phyloP scores from a whole-genome alignment of 2,797 vertebrate species.

The Philypnodon macrostomus region DNA sequence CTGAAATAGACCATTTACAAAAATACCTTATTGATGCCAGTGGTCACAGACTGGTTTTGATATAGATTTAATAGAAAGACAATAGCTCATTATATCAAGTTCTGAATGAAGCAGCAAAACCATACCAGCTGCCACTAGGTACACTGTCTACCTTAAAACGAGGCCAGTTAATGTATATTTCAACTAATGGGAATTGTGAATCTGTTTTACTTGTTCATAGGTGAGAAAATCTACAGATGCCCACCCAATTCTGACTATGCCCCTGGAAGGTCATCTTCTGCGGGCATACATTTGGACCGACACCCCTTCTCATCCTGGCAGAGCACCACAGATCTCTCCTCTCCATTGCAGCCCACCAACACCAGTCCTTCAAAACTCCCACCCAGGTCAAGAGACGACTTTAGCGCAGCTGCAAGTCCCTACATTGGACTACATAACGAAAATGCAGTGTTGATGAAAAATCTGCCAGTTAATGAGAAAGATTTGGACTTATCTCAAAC shows the following conservation, averaged over 20 bases:
- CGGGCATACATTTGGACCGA: slow-evolving; percentile 89
- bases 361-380: slow-evolving; percentile 66
- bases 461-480: slow-evolving; percentile 64
- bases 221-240: slow-evolving; percentile 94
- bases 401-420: slow-evolving; percentile 75
- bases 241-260: slow-evolving; percentile 85
- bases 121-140: too few species aligned
- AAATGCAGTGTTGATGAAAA: slow-evolving; percentile 35
- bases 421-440: slow-evolving; percentile 80
- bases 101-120: too few species aligned
- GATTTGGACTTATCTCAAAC: slow-evolving; percentile 67
- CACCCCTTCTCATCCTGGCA: slow-evolving; percentile 85
- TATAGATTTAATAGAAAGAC: too few species aligned
- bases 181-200: slow-evolving; percentile 45
- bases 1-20: too few species aligned
- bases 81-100: too few species aligned
- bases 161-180: too few species aligned
- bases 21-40: too few species aligned
- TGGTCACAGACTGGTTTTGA: too few species aligned
- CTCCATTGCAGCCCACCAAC: slow-evolving; percentile 68
- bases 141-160: too few species aligned
- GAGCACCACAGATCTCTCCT: slow-evolving; percentile 79
- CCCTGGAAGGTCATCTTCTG: slow-evolving; percentile 83
- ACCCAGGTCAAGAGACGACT: slow-evolving; percentile 78
- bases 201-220: slow-evolving; percentile 68